Evolutionary conservation across 2,797 vertebrate genomes (phyloP).

Genomic region (Selene dorsalis): DNA sequence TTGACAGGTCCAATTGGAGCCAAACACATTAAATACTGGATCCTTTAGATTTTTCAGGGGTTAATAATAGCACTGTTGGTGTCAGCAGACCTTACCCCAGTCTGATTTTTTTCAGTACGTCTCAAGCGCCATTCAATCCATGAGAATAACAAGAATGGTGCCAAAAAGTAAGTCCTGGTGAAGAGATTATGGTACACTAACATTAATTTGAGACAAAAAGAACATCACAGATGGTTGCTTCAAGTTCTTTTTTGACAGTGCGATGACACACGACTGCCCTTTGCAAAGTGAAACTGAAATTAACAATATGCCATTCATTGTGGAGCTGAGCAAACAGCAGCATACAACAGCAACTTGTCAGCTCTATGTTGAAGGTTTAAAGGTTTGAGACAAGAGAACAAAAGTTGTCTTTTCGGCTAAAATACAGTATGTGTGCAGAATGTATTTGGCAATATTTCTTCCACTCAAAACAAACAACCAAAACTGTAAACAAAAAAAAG

Average conservation of each 20-base stretch:
- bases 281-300: slow-evolving; percentile 32
- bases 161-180: slow-evolving; percentile 40
- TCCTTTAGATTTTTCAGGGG: slow-evolving; percentile 32
- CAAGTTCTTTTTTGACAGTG: slow-evolving; percentile 46
- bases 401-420: slow-evolving; percentile 69
- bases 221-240: slow-evolving; percentile 59
- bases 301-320: slow-evolving; percentile 21
- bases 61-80: slow-evolving; percentile 68
- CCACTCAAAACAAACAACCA: slow-evolving; percentile 67
- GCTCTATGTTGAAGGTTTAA: slow-evolving; percentile 42
- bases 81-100: slow-evolving; percentile 46
- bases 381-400: slow-evolving; percentile 41
- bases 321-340: slow-evolving; percentile 41
- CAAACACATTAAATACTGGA: slow-evolving; percentile 76
- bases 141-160: slow-evolving; percentile 26
- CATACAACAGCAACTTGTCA: slow-evolving; percentile 40
- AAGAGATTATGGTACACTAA: slow-evolving; percentile 34
- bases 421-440: slow-evolving; percentile 83
- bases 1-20: slow-evolving; percentile 46
- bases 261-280: slow-evolving; percentile 30
- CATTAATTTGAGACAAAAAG: slow-evolving; percentile 41
- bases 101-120: slow-evolving; percentile 34
- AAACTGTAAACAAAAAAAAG: slow-evolving; percentile 81
- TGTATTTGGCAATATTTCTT: slow-evolving; percentile 91
- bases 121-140: slow-evolving; percentile 29